A percentile compares a stretch with the other conserved stretches of the same genome.
Conservation (phyloP, 2,888 invertebrate genomes). For the Synanthedon andrenaeformis region DNA sequence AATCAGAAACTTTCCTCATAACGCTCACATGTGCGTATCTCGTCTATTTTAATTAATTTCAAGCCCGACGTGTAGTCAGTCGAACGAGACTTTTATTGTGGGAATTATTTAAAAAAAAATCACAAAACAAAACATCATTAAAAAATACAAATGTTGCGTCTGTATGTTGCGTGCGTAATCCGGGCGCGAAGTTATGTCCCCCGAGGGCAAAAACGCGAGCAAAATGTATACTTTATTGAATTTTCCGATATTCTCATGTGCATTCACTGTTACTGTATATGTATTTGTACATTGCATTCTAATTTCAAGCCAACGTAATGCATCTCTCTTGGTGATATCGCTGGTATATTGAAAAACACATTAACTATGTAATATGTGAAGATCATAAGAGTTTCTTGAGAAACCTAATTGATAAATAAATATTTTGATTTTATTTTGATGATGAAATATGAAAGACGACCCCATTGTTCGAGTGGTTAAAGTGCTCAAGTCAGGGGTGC, state of each 20-base stretch:
- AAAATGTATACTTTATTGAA: slow-evolving; percentile 1
- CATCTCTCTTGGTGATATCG: no score
- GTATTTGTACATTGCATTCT: background rate
- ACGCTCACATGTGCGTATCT: background rate
- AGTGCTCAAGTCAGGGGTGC: no score
- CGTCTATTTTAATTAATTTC: background rate
- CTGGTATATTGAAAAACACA: no score
- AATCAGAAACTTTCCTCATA: background rate
- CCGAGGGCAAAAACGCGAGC: background rate
- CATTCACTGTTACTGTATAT: background rate
- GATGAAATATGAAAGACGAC: background rate
- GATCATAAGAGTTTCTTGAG: no score
- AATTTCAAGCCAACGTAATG: background rate
- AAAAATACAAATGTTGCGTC: background rate
- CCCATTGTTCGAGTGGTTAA: no score
- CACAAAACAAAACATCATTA: background rate
- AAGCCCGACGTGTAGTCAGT: background rate
- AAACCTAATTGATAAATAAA: no score
- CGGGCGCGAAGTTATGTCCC: background rate
- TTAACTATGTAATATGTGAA: no score
- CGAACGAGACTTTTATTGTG: background rate
- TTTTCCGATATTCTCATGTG: background rate
- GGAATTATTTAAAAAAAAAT: background rate
- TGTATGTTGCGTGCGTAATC: background rate
- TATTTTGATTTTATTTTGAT: no score